Conservation (phyloP, 2,888 invertebrate genomes). For the Pimpla rufipes region DNA sequence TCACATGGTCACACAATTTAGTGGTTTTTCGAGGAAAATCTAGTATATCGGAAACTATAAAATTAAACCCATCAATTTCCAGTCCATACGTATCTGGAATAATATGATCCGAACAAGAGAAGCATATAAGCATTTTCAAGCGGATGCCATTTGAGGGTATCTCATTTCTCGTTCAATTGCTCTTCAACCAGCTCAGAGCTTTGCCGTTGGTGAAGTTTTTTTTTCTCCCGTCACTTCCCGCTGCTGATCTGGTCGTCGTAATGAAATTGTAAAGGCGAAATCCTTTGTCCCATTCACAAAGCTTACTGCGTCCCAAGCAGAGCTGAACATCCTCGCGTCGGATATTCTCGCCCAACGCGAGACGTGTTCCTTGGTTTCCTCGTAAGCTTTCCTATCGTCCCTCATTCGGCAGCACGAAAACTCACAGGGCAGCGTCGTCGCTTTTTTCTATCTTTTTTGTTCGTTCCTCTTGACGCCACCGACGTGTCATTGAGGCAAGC, state of each 20-base stretch:
- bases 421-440: conserved; percentile 7
- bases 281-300: conserved; percentile 54
- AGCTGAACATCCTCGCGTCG: conserved; percentile 17
- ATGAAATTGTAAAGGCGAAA: conserved; percentile 55
- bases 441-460: conserved; percentile 19
- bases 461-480: background rate
- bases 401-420: conserved; percentile 19
- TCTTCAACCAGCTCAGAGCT: background rate
- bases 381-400: background rate
- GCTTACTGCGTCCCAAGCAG: conserved; percentile 16
- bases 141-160: too few relatives aligned
- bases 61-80: too few relatives aligned
- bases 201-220: background rate
- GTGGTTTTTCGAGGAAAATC: too few relatives aligned
- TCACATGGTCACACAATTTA: too few relatives aligned
- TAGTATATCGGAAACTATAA: too few relatives aligned
- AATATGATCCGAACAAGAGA: too few relatives aligned
- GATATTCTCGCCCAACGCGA: conserved; percentile 2
- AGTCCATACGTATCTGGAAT: too few relatives aligned
- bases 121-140: too few relatives aligned
- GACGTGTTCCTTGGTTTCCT: background rate
- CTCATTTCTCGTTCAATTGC: conserved; percentile 6
- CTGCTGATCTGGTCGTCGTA: conserved; percentile 45
- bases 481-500: conserved; percentile 9
- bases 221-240: background rate